Evolutionary conservation across 2,113 vertebrate species (phyloP), one percentile per base, ranked within the genome.

Genomic region (Crotophaga sulcirostris): DNA sequence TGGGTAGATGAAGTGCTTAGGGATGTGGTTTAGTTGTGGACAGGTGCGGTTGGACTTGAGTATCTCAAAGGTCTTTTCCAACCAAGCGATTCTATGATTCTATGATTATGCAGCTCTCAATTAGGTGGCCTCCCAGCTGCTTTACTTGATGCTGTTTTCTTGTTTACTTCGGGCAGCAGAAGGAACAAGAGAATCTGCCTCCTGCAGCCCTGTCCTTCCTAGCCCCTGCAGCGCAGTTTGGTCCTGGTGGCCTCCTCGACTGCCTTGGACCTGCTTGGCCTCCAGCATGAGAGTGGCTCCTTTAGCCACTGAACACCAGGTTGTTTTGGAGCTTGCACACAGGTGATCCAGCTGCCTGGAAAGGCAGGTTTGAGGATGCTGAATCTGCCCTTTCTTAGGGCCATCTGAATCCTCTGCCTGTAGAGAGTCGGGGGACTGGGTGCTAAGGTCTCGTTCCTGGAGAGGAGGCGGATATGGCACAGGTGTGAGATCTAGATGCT

Each of bases 321-420:
- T n/a, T 9, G 9, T 67, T 51, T 55, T 2, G 4, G 20, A 25
- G 34, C 16, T 72, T 44, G 81, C 59, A 11, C 0, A 0, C 12
- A 18, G 25, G 62, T 2, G 7, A 25, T 72, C 4, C 3, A 49
- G 60, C 20, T 0, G 4, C 38, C 54, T 66, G 72, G 59, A 58
- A 36, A 17, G 10, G 15, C 38, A 29, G 11, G 26, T 36, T 38
- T 55, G 80, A 14, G 64, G 29, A 18, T 62, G 63, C 10, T 42
- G 6, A 34, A 34, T 11, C 40, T 70, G 10, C 28, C 26, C 4
- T n/a, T 52, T 31, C 38, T 58, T 21, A 10, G 33, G 42, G 47
- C 4, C 18, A 8, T 40, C 19, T 0, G 0, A 24, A 33, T 44
- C n/a, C 44, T 42, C 23, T 0, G 0, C 24, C 44, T 45, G 18